Percentiles rank a stretch among this genome's conserved stretches.
Conservation (phyloP, 2,113 vertebrate species). For the Barnardius zonarius region DNA sequence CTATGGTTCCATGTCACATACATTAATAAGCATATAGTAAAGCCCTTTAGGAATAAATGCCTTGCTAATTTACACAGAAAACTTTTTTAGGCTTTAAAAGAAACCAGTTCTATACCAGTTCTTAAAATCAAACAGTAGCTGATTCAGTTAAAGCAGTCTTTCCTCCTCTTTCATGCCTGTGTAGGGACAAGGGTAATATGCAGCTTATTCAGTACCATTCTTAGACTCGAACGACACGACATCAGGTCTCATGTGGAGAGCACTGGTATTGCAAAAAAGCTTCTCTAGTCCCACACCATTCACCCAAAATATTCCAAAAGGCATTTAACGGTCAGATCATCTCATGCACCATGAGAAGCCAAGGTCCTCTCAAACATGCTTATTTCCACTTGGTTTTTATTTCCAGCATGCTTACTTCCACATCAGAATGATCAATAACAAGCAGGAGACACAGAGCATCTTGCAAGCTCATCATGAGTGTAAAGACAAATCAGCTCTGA, state of each 20-base stretch:
- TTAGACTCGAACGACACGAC: not conserved
- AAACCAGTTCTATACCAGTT: not conserved
- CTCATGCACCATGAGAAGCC: not conserved
- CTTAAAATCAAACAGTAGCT: not conserved
- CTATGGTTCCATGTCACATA: not conserved
- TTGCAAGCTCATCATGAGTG: not conserved
- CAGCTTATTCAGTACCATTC: not conserved
- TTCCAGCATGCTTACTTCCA: not conserved
- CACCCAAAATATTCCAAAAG: not conserved
- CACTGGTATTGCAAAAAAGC: not conserved
- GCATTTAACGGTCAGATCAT: not conserved
- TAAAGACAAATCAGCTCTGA: not conserved
- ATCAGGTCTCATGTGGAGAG: not conserved
- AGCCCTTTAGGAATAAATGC: not conserved
- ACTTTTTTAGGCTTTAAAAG: not conserved
- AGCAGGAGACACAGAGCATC: not conserved
- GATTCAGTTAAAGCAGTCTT: not conserved
- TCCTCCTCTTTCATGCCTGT: not conserved
- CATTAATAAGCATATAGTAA: not conserved
- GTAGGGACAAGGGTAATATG: not conserved
- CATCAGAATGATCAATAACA: not conserved
- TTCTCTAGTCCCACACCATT: not conserved
- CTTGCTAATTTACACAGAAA: not conserved
- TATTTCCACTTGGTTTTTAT: not conserved
- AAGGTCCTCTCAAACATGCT: not conserved